Evolutionary conservation across 2,888 invertebrate genomes (phyloP).

Genomic region (Rotaria macrura): DNA sequence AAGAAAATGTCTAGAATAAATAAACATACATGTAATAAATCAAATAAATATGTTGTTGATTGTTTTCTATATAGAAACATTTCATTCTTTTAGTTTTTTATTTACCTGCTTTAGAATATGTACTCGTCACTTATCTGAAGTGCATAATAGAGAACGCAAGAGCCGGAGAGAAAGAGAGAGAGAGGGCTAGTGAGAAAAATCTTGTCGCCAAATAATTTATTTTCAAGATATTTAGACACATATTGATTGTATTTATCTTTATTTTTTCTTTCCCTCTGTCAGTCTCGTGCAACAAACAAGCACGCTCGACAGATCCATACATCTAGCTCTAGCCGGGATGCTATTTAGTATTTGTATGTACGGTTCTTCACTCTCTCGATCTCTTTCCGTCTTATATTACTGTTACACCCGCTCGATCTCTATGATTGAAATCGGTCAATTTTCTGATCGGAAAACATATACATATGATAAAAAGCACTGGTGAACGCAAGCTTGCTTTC

Average conservation of each 20-base stretch:
- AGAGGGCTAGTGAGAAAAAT: background rate
- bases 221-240: background rate
- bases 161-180: background rate
- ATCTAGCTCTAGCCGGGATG: background rate
- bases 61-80: background rate
- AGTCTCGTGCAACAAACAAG: background rate
- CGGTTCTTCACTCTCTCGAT: background rate
- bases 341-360: background rate
- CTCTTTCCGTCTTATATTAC: background rate
- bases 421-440: background rate
- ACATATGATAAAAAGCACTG: background rate
- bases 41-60: background rate
- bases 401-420: background rate
- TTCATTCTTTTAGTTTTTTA: background rate
- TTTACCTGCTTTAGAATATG: background rate
- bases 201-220: background rate
- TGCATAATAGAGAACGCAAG: background rate
- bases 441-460: background rate
- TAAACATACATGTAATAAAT: background rate
- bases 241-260: background rate
- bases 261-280: background rate
- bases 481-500: background rate
- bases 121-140: background rate
- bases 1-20: background rate
- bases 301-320: background rate